Percentiles rank a stretch among this genome's conserved stretches.
phyloP scores from a whole-genome alignment of 2,888 invertebrate species.

The Sthenelais limicola region DNA sequence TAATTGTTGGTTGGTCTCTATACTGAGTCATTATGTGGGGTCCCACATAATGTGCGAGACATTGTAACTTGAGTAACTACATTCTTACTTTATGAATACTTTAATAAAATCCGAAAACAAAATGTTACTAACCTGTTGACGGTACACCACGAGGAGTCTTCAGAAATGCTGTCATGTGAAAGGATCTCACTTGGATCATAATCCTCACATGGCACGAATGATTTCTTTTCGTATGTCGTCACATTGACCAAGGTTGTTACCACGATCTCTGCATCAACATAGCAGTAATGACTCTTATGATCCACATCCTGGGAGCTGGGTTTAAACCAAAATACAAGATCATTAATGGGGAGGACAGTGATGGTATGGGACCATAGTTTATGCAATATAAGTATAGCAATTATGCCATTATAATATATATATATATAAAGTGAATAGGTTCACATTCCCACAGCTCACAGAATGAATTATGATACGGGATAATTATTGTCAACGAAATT shows the following conservation, averaged over 20 bases:
- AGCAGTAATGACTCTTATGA: conserved; percentile 14
- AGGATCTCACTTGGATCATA: conserved; percentile 12
- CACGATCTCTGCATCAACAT: not conserved
- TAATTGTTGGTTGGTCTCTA: no score
- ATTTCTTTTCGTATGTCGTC: not conserved
- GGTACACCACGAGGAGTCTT: conserved; percentile 14
- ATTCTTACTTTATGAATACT: not conserved
- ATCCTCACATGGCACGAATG: not conserved
- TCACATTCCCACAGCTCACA: not conserved
- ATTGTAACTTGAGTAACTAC: not conserved
- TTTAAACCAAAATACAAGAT: not conserved
- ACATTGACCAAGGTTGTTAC: not conserved
- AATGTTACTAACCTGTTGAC: conserved; percentile 7
- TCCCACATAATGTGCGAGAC: not conserved
- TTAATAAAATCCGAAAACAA: not conserved
- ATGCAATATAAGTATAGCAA: not conserved
- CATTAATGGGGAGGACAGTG: not conserved
- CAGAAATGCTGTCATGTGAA: not conserved
- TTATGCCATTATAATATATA: not conserved
- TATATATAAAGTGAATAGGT: not conserved
- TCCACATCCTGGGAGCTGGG: conserved; percentile 16
- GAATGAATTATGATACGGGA: not conserved
- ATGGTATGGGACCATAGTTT: not conserved
- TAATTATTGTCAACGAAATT: no score
- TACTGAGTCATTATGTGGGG: no score